Conservation (phyloP, 2,888 invertebrate species). For the Drosophila infuscata region DNA sequence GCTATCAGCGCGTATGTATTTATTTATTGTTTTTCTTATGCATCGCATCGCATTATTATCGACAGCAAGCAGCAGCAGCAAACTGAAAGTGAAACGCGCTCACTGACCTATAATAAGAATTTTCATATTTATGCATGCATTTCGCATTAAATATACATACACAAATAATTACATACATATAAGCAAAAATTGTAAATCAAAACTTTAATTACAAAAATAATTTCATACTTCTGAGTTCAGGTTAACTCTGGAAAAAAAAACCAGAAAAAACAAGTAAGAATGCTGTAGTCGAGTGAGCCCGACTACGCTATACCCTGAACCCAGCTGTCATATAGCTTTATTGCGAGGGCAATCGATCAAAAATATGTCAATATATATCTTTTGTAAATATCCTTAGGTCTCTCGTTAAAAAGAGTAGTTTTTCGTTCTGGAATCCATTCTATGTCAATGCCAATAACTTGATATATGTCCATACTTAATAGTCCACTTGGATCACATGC, state of each 20-base stretch:
- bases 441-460: slow-evolving; percentile 1
- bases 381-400: not conserved
- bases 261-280: not conserved
- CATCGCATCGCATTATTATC: slow-evolving; percentile 48
- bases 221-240: not conserved
- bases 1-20: slow-evolving; percentile 18
- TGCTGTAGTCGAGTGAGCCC: not conserved
- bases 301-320: not conserved
- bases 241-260: too few relatives aligned
- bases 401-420: not conserved
- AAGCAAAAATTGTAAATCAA: not conserved
- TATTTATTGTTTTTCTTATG: slow-evolving; percentile 41
- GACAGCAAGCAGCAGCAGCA: slow-evolving; percentile 26
- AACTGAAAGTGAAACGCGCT: slow-evolving; percentile 74
- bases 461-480: not conserved
- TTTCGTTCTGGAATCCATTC: not conserved
- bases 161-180: not conserved
- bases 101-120: slow-evolving; percentile 77
- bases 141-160: slow-evolving; percentile 5
- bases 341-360: not conserved
- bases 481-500: not conserved
- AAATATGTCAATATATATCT: not conserved
- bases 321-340: not conserved
- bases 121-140: slow-evolving; percentile 50
- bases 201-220: slow-evolving; percentile 2